phyloP scores from a whole-genome alignment of 2,113 vertebrate species.

The Podiceps cristatus region DNA sequence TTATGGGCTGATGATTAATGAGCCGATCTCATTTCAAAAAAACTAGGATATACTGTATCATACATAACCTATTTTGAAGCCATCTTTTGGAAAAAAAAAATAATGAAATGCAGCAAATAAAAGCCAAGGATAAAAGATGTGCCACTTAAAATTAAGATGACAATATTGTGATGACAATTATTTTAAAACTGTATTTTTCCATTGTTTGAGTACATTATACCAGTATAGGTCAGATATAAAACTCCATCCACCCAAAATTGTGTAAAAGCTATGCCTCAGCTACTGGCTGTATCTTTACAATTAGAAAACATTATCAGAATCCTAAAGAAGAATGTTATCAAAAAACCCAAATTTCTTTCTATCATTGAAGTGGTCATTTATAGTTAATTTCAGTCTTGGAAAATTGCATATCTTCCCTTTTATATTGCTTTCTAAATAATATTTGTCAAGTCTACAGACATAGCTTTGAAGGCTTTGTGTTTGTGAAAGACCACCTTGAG shows the following conservation, averaged over 20 bases:
- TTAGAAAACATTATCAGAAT: background rate
- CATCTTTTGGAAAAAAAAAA: background rate
- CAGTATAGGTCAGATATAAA: background rate
- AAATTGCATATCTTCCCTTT: background rate
- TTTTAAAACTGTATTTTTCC: background rate
- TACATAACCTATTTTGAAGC: background rate
- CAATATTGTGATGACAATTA: background rate
- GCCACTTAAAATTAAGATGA: background rate
- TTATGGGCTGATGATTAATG: background rate
- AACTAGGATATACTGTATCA: background rate
- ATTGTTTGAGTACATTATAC: background rate
- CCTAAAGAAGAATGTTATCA: background rate
- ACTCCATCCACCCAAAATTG: background rate
- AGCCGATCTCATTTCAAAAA: background rate
- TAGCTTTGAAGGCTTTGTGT: background rate
- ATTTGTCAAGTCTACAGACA: background rate
- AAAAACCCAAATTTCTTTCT: background rate
- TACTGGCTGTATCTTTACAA: background rate
- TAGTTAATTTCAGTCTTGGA: background rate
- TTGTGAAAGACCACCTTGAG: background rate
- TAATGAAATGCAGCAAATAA: background rate
- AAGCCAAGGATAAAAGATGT: background rate
- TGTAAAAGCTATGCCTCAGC: background rate
- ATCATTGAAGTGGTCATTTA: background rate
- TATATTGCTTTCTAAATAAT: background rate